Base-by-base conservation (phyloP, 2,888 invertebrate species). In the Phalangium opilio region DNA sequence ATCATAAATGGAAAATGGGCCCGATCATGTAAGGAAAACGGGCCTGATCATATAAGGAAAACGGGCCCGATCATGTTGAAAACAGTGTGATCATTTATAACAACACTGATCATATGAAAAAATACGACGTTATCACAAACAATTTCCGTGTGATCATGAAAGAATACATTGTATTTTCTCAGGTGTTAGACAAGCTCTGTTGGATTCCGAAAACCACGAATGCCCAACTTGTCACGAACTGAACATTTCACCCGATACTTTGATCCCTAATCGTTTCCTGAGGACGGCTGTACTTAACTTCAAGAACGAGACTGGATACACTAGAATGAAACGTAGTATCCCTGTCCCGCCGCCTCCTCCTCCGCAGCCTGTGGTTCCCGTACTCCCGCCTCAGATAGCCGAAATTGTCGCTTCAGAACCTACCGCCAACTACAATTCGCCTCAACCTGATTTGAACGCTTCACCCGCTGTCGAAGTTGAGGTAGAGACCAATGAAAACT, bases 141-240 rank as follows among this genome's bases (percentile, higher is more conserved):
- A n/a, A n/a, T n/a, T n/a, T n/a, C 27, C 4, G 5, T 27, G 4
- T 27, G 27, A 27, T 27, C 8, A 27, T 8, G 4, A 27, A 27
- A 27, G n/a, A n/a, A n/a, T n/a, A n/a, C n/a, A 27, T 8, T 27
- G 4, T 27, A 14, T 27, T 35, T 48, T 47, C 63, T 3, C 61
- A 87, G 87, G 87, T 70, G 84, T 93, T 50, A 76, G 93, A 54
- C 82, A 81, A 51, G 79, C 81, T 41, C 70, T 95, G 42, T 65
- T 95, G 47, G 91, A 93, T 63, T 86, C 89, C 0, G 91, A 93
- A 61, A 89, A 91, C 52, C 89, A 89, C 60, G 85, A 89, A 64
- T 95, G 95, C 67, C 93, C 93, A 0, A 83, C 86, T 60, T 95
- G 95, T 64, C 80, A 83, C 49, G 89, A 91, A 64, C 83, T 83